These are phyloP conservation scores for Penaeus japonicus DNA, from an alignment of 1,140 invertebrate genomes.

Conservation along the genomic window DNA sequence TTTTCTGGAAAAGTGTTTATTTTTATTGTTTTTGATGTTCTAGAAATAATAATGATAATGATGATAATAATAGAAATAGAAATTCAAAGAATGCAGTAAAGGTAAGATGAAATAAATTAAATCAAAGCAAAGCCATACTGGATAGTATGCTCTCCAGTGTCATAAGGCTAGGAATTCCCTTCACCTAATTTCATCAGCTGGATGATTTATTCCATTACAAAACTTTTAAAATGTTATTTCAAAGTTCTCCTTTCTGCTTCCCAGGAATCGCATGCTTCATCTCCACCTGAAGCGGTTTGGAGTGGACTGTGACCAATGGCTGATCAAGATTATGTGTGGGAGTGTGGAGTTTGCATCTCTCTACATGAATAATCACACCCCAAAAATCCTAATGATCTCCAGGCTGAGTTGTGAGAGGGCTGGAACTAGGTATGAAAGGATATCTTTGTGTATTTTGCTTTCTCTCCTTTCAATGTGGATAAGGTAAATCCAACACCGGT, in stretches of 20 bases:
- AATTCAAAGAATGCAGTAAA: no score
- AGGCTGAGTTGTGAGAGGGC: constrained; percentile 95
- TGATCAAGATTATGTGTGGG: constrained; percentile 93
- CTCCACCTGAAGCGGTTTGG: constrained; percentile 90
- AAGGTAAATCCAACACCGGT: no score
- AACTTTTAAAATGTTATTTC: constrained; percentile 9
- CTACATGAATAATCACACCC: constrained; percentile 92
- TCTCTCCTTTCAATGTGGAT: no score
- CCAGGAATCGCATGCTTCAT: constrained; percentile 90
- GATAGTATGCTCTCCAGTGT: background rate
- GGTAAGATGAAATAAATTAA: no score
- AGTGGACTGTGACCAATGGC: constrained; percentile 86
- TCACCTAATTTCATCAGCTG: background rate
- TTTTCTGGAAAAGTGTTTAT: no score
- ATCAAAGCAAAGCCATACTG: no score
- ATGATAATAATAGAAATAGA: no score
- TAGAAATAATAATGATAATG: no score
- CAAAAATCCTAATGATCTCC: constrained; percentile 92
- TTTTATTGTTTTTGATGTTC: no score
- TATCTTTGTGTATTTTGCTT: no score
- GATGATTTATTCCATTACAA: background rate
- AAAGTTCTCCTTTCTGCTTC: constrained; percentile 42
- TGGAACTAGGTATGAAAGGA: constrained; percentile 76
- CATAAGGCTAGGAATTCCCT: background rate
- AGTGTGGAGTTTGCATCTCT: constrained; percentile 95